Percentiles rank a stretch among this genome's conserved stretches.
These are phyloP conservation scores for Zaprionus tsacasi DNA, from an alignment of 1,140 invertebrate genomes.

Conservation along the genomic window DNA sequence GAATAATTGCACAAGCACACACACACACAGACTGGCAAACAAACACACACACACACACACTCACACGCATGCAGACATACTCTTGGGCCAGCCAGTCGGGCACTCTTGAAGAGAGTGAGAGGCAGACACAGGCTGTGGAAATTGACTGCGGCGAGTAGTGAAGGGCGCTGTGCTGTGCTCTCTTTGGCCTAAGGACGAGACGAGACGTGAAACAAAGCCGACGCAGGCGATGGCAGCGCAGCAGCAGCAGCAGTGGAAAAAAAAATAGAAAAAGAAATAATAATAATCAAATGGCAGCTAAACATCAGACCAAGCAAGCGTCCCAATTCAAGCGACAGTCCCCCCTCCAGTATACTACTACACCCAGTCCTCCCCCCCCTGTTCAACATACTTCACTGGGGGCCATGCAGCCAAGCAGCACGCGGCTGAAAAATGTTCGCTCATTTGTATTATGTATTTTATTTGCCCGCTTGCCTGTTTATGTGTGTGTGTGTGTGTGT, in stretches of 20 bases:
- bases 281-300: slow-evolving; percentile 70
- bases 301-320: slow-evolving; percentile 30
- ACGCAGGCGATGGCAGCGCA: slow-evolving; percentile 12
- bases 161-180: slow-evolving; percentile 37
- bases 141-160: slow-evolving; percentile 48
- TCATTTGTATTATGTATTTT: slow-evolving; percentile 66
- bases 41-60: slow-evolving; percentile 8
- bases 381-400: slow-evolving; percentile 11
- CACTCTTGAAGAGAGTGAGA: slow-evolving; percentile 22
- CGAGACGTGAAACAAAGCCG: slow-evolving; percentile 19
- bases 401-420: slow-evolving; percentile 23
- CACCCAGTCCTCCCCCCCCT: neutral
- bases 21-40: slow-evolving; percentile 49
- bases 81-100: slow-evolving; percentile 3
- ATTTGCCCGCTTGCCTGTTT: slow-evolving; percentile 10
- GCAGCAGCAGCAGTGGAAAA: slow-evolving; percentile 18
- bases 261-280: slow-evolving; percentile 46
- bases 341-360: neutral
- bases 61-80: slow-evolving; percentile 22
- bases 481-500: slow-evolving; percentile 33
- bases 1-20: slow-evolving; percentile 74
- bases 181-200: slow-evolving; percentile 48
- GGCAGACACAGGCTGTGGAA: slow-evolving; percentile 1
- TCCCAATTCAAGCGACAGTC: slow-evolving; percentile 39
- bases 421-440: slow-evolving; percentile 51